Evolutionary conservation across 2,113 vertebrate species (phyloP), one percentile per base, ranked within the genome.

Genomic region (Odobenus rosmarus): DNA sequence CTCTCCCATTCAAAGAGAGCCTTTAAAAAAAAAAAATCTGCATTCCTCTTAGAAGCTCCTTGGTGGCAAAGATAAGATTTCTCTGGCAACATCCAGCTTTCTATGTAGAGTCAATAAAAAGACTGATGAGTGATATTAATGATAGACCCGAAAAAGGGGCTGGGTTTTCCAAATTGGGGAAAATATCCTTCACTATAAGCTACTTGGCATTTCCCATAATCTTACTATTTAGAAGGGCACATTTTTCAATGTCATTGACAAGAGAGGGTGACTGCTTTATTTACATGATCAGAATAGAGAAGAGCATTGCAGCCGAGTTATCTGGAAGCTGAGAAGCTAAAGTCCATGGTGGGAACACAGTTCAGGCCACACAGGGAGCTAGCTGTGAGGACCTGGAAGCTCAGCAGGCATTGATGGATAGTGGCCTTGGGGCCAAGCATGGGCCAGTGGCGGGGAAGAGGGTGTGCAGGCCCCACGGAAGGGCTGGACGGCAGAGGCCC

Each of bases 211-310:
- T 87, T 84, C 14, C 94, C 10, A 76, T n/a, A 51, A n/a, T 69
- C 67, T 49, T 26, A 14, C 83, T 76, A 33, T 87, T 93, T 77
- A 92, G 74, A 96, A 90, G 79, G 79, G 53, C 39, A 9, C 7
- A 21, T 77, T 93, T 90, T 96, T 86, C 96, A 72, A 18, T 36
- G 88, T 76, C 91, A 72, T 1, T 80, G 93, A 80, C 46, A 94
- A 80, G 24, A 93, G 46, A 23, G 59, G 88, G 64, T 2, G 4
- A 94, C 51, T 46, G 59, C 61, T 96, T 80, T 74, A 90, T 93
- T 88, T 62, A 55, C 39, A 82, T 15, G 74, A 85, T 83, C 51
- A 10, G 49, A 95, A 76, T 2, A 51, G 39, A 81, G 39, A 76
- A 39, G 33, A 62, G 74, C 69, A 64, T 21, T 12, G 55, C 13